A percentile compares a stretch with the other conserved stretches of the same genome.
Conservation (phyloP, 2,888 invertebrate genomes). For the Zygaena filipendulae region DNA sequence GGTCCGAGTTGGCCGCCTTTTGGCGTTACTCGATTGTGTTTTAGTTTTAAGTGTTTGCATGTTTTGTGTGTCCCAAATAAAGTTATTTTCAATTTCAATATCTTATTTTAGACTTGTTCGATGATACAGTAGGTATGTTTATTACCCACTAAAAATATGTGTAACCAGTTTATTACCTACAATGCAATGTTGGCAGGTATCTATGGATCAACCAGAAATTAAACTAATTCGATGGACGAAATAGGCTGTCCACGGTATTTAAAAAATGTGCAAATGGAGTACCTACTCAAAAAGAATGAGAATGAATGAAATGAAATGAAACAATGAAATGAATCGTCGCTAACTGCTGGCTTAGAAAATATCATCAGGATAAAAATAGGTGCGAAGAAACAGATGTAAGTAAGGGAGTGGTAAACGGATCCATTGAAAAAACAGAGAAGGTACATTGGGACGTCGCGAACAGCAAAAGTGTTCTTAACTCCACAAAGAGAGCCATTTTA, state of each 20-base stretch:
- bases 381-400: not conserved
- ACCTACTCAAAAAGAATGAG: not conserved
- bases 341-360: not conserved
- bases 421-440: not conserved
- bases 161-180: not conserved
- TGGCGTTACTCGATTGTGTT: no score
- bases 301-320: no score
- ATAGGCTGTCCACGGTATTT: not conserved
- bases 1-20: no score
- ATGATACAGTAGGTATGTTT: not conserved
- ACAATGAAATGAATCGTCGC: no score
- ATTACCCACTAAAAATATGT: not conserved
- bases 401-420: not conserved
- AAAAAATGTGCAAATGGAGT: not conserved
- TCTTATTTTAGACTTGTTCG: not conserved
- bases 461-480: not conserved
- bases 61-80: no score
- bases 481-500: no score
- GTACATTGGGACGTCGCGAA: not conserved
- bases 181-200: not conserved
- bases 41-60: no score
- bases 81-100: no score
- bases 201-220: not conserved
- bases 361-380: not conserved
- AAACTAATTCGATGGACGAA: not conserved